A percentile compares a stretch with the other conserved stretches of the same genome.
These are phyloP conservation scores for Penaeus indicus DNA, from an alignment of 1,140 invertebrate genomes.

Conservation along the genomic window DNA sequence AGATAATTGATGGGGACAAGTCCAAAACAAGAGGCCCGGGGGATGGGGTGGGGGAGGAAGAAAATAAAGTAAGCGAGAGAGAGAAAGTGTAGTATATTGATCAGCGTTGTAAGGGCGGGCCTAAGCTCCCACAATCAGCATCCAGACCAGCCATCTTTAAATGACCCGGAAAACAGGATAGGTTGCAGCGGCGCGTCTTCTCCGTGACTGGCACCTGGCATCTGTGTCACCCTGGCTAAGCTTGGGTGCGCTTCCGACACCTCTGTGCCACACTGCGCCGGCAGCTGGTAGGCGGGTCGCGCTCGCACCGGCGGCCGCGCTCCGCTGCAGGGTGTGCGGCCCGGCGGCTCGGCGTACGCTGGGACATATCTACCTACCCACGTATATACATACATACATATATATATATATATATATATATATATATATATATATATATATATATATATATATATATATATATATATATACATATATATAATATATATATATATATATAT, in stretches of 20 bases:
- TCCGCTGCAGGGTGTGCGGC: no score
- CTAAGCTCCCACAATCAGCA: no score
- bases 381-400: neutral
- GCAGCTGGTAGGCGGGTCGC: no score
- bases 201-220: no score
- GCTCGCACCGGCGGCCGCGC: no score
- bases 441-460: constrained; percentile 20
- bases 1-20: neutral
- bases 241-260: no score
- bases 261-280: no score
- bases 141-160: no score
- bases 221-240: no score
- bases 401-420: neutral
- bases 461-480: neutral
- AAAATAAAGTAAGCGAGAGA: neutral
- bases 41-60: neutral
- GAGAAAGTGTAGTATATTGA: neutral
- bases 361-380: neutral
- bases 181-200: no score
- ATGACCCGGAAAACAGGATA: no score
- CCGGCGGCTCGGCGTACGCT: no score
- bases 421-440: constrained; percentile 2
- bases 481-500: neutral
- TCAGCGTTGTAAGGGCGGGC: neutral
- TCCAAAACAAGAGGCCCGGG: neutral